Evolutionary conservation across 2,888 invertebrate species (phyloP).

Genomic region (Xestia c-nigrum): DNA sequence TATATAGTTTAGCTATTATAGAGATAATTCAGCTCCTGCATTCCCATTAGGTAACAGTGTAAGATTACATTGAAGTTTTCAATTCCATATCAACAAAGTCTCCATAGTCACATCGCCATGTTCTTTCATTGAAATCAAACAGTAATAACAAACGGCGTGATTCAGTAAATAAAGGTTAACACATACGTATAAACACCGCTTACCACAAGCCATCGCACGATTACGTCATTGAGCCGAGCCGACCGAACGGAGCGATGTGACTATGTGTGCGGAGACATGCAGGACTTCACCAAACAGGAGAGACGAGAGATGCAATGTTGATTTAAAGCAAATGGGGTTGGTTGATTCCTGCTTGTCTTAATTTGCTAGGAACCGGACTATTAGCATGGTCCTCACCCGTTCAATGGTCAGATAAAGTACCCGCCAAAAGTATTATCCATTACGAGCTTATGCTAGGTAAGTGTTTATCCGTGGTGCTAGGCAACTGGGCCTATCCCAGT

Average conservation of each 20-base stretch:
- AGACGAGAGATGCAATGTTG: background rate
- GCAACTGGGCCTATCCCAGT: too few relatives aligned
- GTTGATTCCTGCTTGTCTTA: background rate
- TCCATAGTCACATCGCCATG: background rate
- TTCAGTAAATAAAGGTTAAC: slow-evolving; percentile 16
- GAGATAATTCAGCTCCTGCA: too few relatives aligned
- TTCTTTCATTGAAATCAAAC: slow-evolving; percentile 16
- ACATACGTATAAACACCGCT: background rate
- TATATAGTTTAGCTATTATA: too few relatives aligned
- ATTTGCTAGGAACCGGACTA: background rate
- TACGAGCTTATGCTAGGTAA: background rate
- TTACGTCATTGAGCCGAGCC: background rate
- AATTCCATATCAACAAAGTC: background rate
- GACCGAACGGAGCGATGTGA: background rate
- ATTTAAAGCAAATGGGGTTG: background rate
- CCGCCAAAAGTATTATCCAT: background rate
- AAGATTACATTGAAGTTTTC: background rate
- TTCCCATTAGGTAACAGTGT: too few relatives aligned
- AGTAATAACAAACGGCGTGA: slow-evolving; percentile 1
- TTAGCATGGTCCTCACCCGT: too few relatives aligned
- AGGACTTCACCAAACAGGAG: background rate
- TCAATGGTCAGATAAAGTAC: background rate
- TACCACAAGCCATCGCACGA: background rate
- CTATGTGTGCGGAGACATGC: background rate
- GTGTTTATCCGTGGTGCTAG: too few relatives aligned